phyloP scores from a whole-genome alignment of 2,797 vertebrate species.

The Peromyscus nudipes region DNA sequence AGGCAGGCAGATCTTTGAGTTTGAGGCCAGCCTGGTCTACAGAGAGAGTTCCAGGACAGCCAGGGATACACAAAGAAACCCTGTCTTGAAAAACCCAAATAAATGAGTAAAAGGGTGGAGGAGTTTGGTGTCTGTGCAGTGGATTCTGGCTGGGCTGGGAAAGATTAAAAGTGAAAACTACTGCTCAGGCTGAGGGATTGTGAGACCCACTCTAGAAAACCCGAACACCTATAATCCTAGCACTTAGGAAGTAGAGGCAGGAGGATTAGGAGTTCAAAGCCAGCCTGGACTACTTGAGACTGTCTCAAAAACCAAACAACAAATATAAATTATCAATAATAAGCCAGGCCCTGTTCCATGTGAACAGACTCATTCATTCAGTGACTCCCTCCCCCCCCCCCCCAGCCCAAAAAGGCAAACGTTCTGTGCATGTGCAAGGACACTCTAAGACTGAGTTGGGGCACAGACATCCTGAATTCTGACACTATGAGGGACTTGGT shows the following conservation, averaged over 20 bases:
- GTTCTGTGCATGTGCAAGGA: neutral
- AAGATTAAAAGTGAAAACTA: conserved; percentile 73
- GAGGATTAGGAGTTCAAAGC: neutral
- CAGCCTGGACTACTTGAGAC: neutral
- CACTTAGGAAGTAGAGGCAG: neutral
- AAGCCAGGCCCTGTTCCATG: neutral
- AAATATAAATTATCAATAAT: neutral
- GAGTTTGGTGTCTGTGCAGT: conserved; percentile 75
- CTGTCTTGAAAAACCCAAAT: neutral
- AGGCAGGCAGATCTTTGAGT: neutral
- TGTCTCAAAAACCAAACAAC: neutral
- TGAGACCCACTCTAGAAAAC: neutral
- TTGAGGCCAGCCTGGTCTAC: neutral
- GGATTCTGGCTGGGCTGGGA: neutral
- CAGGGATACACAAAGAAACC: neutral
- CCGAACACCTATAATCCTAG: neutral
- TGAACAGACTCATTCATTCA: fast-evolving
- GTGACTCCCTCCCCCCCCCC: neutral
- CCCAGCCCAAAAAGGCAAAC: neutral
- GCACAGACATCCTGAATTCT: neutral
- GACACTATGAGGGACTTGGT: neutral
- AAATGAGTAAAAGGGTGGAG: conserved; percentile 72
- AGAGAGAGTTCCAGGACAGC: neutral
- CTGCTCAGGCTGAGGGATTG: neutral
- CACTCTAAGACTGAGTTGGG: neutral